These are phyloP conservation scores for Cephus nigrinus DNA, from an alignment of 2,888 invertebrate genomes.

Conservation along the genomic window DNA sequence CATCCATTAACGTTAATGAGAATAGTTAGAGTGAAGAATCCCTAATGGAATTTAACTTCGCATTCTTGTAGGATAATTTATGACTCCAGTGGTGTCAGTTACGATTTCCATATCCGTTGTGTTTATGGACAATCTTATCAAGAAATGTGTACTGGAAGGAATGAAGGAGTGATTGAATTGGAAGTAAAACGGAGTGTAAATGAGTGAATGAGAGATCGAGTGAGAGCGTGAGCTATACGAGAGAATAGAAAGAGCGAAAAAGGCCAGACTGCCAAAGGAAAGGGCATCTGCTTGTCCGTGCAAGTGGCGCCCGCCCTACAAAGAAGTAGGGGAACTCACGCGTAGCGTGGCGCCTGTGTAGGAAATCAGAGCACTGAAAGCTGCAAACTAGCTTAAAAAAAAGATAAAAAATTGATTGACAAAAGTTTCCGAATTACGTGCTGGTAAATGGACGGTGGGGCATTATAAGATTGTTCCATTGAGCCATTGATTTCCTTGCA, in stretches of 20 bases:
- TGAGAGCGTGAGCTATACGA: not conserved
- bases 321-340: not conserved
- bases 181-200: not conserved
- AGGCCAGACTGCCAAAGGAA: not conserved
- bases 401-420: not conserved
- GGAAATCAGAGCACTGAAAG: not conserved
- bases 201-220: not conserved
- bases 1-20: not conserved
- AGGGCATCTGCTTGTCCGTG: not conserved
- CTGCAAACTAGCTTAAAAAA: not conserved
- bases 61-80: not conserved
- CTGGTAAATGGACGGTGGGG: not conserved
- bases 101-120: not conserved
- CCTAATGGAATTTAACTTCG: not conserved
- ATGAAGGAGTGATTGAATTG: not conserved
- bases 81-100: not conserved
- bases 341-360: not conserved
- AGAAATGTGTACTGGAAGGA: not conserved
- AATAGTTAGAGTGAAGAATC: not conserved
- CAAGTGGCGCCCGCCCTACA: not conserved
- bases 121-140: not conserved
- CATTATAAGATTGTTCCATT: not conserved
- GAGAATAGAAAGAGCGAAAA: not conserved
- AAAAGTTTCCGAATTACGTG: not conserved
- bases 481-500: not conserved